Conservation (phyloP, 2,113 vertebrate species). For the Geococcyx californianus region DNA sequence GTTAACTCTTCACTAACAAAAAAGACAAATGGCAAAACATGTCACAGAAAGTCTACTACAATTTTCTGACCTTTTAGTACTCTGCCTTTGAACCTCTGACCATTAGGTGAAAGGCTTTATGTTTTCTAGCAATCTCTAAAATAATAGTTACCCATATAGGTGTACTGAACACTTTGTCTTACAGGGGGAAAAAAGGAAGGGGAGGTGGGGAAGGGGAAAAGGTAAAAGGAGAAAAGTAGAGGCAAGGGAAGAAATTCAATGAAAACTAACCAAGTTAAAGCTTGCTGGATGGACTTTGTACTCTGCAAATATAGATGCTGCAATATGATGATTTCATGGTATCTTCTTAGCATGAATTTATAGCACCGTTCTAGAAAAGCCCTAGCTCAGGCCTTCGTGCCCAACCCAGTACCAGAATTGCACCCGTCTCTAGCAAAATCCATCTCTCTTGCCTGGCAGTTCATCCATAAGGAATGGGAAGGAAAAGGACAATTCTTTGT, state of each 20-base stretch:
- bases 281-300: not conserved
- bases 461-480: not conserved
- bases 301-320: not conserved
- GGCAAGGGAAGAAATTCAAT: not conserved
- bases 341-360: not conserved
- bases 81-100: not conserved
- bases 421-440: not conserved
- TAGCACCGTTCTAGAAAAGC: not conserved
- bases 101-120: not conserved
- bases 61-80: not conserved
- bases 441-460: not conserved
- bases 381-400: not conserved
- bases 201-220: not conserved
- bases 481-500: not conserved
- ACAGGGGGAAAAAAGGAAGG: not conserved
- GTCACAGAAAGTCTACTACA: not conserved
- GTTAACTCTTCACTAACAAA: not conserved
- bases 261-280: not conserved
- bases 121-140: not conserved
- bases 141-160: not conserved
- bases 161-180: not conserved
- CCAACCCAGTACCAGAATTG: not conserved
- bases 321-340: not conserved
- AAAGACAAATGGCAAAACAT: not conserved
- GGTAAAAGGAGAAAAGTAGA: not conserved